These are phyloP conservation scores for Progne subis DNA, from an alignment of 2,113 vertebrate genomes.

Conservation along the genomic window DNA sequence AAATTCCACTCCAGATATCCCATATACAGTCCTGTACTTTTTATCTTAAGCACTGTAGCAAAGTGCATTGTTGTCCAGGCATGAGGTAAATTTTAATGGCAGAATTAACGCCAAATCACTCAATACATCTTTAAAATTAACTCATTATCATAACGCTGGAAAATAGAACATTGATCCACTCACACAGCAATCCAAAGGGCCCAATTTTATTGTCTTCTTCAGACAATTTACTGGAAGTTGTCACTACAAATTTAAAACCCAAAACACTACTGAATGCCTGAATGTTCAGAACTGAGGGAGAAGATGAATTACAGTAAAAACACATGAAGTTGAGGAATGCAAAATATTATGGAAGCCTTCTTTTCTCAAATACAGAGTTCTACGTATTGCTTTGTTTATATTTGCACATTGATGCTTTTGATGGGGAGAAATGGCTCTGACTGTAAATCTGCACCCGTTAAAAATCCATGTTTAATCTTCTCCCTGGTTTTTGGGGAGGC, in stretches of 20 bases:
- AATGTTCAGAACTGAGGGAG: background rate
- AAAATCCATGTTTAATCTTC: constrained; percentile 1
- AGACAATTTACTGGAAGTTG: constrained; percentile 44
- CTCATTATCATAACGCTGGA: constrained; percentile 64
- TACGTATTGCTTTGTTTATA: background rate
- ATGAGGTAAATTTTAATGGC: constrained; percentile 57
- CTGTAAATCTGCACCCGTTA: background rate
- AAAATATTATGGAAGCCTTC: background rate
- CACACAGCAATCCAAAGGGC: constrained; percentile 6
- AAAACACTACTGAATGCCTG: background rate
- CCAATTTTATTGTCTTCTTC: constrained; percentile 54
- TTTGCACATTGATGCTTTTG: background rate
- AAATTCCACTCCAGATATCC: background rate
- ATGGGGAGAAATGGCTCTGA: background rate
- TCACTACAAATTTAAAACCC: constrained; percentile 16
- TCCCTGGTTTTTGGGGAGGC: background rate
- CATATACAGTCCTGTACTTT: background rate
- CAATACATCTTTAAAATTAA: constrained; percentile 62
- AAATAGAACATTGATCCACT: constrained; percentile 66
- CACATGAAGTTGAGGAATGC: background rate
- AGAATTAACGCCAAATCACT: constrained; percentile 53
- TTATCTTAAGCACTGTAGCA: constrained; percentile 4
- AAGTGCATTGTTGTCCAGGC: background rate
- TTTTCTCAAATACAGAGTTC: background rate
- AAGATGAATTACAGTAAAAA: constrained; percentile 6